Base-by-base conservation (phyloP, 1,140 invertebrate species). In the Agraylea sexmaculata region DNA sequence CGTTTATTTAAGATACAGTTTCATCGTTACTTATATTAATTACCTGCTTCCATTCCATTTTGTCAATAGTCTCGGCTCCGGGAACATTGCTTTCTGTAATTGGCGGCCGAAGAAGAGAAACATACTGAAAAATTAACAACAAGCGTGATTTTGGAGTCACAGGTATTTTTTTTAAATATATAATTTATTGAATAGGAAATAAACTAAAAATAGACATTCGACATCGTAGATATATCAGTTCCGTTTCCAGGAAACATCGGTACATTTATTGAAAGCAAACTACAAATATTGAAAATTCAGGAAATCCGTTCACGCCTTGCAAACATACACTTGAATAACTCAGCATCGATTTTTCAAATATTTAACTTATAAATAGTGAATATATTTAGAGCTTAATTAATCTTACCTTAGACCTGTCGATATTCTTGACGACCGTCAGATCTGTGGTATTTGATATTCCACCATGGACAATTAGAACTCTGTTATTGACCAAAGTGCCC, bases 401-500 rank as follows among this genome's bases (percentile, higher is more conserved):
- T 55, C 53, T 56, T 64, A 88, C 84, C 73, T 87, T 86, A 52
- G 83, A 76, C 42, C 87, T 64, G 51, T 87, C 80, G 13, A 88
- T 63, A 37, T 70, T 77, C 43, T 75, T 71, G 21, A 93, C 71
- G 47, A 78, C 64, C 39, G 80, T 73, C 35, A 93, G 59, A 59
- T 89, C 83, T 0, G 85, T 89, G 22, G 71, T 74, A 53, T 88
- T 78, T 0, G 87, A 83, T 34, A 94, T 83, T 8, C 89, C 89
- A 6, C 89, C 89, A 53, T 94, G 89, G 1, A 87, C 84, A 6
- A 93, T 80, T 15, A 93, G 70, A 10, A 92, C 79, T 42, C 85
- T 76, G 46, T 82, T 78, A 56, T 92, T 88, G 49, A 93, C 78
- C 31, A 93, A 71, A 1, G 87, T 87, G 22, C 83, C 87, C 16